Evolutionary conservation across 2,113 vertebrate species (phyloP).

Genomic region (Orthonyx spaldingii): DNA sequence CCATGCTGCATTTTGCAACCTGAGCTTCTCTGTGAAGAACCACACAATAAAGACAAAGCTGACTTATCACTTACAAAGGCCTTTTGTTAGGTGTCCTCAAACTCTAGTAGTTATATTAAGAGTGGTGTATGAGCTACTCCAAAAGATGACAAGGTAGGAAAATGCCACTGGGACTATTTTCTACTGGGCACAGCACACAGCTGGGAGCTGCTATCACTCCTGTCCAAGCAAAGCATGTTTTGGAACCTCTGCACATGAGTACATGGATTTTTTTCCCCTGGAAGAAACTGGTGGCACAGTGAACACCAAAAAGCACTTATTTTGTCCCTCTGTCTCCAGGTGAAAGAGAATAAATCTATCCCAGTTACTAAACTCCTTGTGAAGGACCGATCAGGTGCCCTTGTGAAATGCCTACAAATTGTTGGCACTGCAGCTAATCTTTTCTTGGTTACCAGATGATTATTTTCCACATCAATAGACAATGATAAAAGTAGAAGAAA

Average conservation of each 20-base stretch:
- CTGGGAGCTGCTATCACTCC: not conserved
- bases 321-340: not conserved
- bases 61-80: not conserved
- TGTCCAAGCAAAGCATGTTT: not conserved
- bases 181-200: not conserved
- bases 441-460: conserved; percentile 28
- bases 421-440: conserved; percentile 27
- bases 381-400: not conserved
- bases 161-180: not conserved
- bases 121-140: not conserved
- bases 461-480: conserved; percentile 35
- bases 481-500: conserved; percentile 16
- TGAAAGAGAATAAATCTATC: not conserved
- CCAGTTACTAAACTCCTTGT: not conserved
- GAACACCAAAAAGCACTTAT: not conserved
- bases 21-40: not conserved
- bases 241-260: not conserved
- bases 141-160: not conserved
- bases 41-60: not conserved
- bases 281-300: not conserved
- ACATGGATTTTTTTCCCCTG: not conserved
- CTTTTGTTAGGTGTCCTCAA: not conserved
- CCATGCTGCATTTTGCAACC: not conserved
- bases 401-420: not conserved
- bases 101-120: not conserved